A percentile compares a stretch with the other conserved stretches of the same genome.
These are phyloP conservation scores for Phalacrocorax carbo DNA, from an alignment of 2,113 vertebrate species.

Conservation along the genomic window DNA sequence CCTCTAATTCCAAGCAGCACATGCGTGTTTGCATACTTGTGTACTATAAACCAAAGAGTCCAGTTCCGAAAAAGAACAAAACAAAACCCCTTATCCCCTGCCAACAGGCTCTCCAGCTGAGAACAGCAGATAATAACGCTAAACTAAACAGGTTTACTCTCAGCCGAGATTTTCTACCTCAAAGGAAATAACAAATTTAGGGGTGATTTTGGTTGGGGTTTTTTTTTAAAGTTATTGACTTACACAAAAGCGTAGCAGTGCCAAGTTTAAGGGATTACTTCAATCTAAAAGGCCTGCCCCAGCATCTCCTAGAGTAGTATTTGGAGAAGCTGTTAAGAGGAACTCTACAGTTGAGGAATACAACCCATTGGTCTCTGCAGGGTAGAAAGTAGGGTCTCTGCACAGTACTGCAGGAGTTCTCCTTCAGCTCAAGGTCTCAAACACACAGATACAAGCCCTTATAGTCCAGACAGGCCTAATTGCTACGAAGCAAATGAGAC, in stretches of 20 bases:
- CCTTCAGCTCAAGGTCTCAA: not conserved
- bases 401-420: not conserved
- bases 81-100: not conserved
- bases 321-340: not conserved
- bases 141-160: not conserved
- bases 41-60: not conserved
- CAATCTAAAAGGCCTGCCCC: not conserved
- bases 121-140: not conserved
- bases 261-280: not conserved
- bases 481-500: not conserved
- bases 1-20: not conserved
- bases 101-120: not conserved
- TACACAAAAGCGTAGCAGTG: not conserved
- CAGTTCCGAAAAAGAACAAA: not conserved
- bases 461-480: accelerated
- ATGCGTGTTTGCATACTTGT: accelerated
- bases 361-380: not conserved
- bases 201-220: no score
- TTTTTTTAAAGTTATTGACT: not conserved
- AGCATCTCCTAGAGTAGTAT: not conserved
- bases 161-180: not conserved
- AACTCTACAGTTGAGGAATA: not conserved
- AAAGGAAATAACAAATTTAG: not conserved
- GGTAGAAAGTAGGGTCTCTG: not conserved
- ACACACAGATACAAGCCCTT: not conserved